A percentile compares a stretch with the other conserved stretches of the same genome.
Conservation (phyloP, 2,888 invertebrate genomes). For the Coecobrya sp. region DNA sequence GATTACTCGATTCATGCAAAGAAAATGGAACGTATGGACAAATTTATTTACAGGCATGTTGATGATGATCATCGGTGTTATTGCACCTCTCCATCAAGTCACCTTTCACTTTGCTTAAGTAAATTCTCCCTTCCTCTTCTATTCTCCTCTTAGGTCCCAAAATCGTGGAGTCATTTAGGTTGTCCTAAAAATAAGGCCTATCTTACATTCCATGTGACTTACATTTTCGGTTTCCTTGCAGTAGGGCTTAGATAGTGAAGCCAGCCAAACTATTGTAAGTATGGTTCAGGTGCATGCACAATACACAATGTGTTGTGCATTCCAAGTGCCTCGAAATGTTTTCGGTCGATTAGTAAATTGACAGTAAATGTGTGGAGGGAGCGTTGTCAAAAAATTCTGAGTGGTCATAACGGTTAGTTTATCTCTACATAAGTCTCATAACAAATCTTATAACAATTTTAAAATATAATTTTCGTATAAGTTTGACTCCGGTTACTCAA, state of each 20-base stretch:
- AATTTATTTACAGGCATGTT: conserved; percentile 11
- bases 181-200: neutral
- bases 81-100: neutral
- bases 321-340: neutral
- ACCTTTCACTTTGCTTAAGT: conserved; percentile 28
- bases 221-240: neutral
- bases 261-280: neutral
- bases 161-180: neutral
- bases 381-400: too few relatives aligned
- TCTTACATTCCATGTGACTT: neutral
- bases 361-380: too few relatives aligned
- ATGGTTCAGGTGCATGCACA: too few relatives aligned
- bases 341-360: too few relatives aligned
- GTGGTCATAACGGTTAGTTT: too few relatives aligned
- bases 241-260: neutral
- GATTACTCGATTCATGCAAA: conserved; percentile 1
- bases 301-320: neutral
- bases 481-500: too few relatives aligned
- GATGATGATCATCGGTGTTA: neutral
- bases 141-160: neutral
- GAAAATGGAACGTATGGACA: neutral
- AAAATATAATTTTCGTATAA: too few relatives aligned
- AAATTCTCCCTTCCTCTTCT: neutral
- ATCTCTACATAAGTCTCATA: too few relatives aligned
- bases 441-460: too few relatives aligned